Evolutionary conservation across 2,113 vertebrate species (phyloP), one percentile per base, ranked within the genome.

Genomic region (Larimichthys polyactis): DNA sequence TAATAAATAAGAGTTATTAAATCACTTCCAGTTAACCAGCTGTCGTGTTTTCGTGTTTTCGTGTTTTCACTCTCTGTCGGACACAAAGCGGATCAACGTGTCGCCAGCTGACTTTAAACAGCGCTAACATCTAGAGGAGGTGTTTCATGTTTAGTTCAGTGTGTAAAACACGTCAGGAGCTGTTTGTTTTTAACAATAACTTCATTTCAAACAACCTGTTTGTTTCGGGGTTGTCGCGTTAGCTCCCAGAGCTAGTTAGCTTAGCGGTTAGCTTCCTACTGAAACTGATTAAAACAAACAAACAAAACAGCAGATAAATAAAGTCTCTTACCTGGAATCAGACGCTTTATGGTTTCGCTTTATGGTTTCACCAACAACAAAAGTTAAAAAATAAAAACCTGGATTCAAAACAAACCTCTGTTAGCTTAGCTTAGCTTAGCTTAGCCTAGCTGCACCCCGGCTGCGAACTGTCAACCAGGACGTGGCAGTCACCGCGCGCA

Each of bases 401-500:
- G 82, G 90, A 83, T 75, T 9, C 32, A 86, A 81, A 86, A 81
- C 7, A 8, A 40, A 40, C 6, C 36, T 71, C 5, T 48, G 27
- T 27, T 27, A 27, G 59, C 5, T 84, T 78, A 83, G 71, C 86
- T 40, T 40, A 40, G 36, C 36, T 36, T n/a, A n/a, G n/a, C n/a
- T n/a, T 83, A 79, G 79, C 71, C 79, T 89, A 88, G 83, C 90
- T 77, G 80, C 52, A 85, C 49, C 36, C 89, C 62, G 80, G 85
- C 22, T 44, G 57, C 91, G n/a, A 75, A 81, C 82, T 78, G 88
- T 81, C 79, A 92, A 76, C 62, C 91, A 84, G 90, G 90, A 96
- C 95, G 94, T 95, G 95, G 94, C 95, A 94, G 36, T n/a, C 86
- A 16, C 1, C 20, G 0, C 8, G 88, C 94, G 94, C 94, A 95